Conservation (phyloP, 2,113 vertebrate species). For the Cercocebus atys region DNA sequence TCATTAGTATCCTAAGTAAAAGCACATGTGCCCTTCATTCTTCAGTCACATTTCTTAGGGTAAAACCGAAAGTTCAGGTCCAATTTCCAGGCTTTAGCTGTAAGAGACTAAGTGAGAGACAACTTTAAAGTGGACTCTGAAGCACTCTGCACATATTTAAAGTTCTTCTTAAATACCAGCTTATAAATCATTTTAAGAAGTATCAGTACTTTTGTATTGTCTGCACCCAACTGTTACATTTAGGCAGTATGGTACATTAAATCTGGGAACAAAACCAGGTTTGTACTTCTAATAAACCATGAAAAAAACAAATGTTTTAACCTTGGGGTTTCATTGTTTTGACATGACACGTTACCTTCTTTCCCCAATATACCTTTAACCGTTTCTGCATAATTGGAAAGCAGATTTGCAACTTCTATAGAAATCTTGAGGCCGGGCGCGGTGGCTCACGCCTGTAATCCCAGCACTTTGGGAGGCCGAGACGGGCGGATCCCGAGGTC, state of each 20-base stretch:
- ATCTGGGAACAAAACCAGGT: not conserved
- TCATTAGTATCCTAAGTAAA: not conserved
- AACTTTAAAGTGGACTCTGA: not conserved
- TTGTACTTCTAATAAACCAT: not conserved
- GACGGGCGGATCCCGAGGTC: no score
- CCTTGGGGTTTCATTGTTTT: not conserved
- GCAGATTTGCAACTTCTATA: not conserved
- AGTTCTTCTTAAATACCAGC: not conserved
- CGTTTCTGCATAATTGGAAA: not conserved
- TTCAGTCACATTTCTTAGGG: not conserved
- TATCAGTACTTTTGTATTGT: not conserved
- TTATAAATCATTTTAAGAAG: conserved; percentile 27
- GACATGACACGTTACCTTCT: not conserved
- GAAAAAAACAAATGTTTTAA: not conserved
- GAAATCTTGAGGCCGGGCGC: no score
- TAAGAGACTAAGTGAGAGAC: not conserved
- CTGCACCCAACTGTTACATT: not conserved
- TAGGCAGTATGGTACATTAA: not conserved
- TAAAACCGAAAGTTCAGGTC: not conserved
- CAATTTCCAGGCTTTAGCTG: not conserved
- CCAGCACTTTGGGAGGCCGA: no score
- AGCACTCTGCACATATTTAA: not conserved
- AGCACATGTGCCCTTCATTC: not conserved
- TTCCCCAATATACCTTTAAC: not conserved
- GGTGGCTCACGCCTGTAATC: no score